Base-by-base conservation (phyloP, 2,888 invertebrate genomes). In the Zaprionus obscuricornis region DNA sequence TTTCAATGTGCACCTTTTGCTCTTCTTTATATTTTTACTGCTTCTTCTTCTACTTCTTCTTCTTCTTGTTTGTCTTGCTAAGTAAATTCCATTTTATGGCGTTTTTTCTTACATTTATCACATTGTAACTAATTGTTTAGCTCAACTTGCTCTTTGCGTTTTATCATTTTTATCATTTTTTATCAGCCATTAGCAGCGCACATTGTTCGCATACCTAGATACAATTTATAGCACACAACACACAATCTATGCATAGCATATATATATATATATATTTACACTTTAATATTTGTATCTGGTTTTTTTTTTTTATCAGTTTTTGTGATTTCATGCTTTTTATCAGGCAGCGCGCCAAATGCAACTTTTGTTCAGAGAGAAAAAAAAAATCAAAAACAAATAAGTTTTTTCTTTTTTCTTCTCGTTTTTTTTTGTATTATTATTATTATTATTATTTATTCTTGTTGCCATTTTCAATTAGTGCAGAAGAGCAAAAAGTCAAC, bases 401-500 rank as follows among this genome's bases (percentile, higher is more conserved):
- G 11, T 3, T 24, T 50, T 33, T 56, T 69, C 69, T 65, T 69
- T 66, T 49, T 60, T 58, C 29, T 58, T 66, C 43, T 75, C 65
- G 62, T 50, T 50, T 54, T 74, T 77, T 77, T 66, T n/a, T n/a
- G n/a, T n/a, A n/a, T n/a, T n/a, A n/a, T n/a, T n/a, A n/a, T n/a
- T n/a, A n/a, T n/a, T n/a, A n/a, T 24, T 50, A 36, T 56, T 69
- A 69, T 65, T 69, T 66, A 46, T 60, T 58, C 29, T 58, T 66
- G 46, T 75, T 66, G 62, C 52, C 52, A 52, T 74, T 77, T 77
- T 66, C 82, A 77, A 77, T 77, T 81, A 77, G 74, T 72, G 77
- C 62, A 54, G 47, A 55, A 47, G 39, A 47, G 43, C 54, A 47
- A 39, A 60, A 62, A 69, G 72, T 79, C 66, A 79, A 76, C 69